Base-by-base conservation (phyloP, 2,797 vertebrate genomes). In the Furcifer pardalis region DNA sequence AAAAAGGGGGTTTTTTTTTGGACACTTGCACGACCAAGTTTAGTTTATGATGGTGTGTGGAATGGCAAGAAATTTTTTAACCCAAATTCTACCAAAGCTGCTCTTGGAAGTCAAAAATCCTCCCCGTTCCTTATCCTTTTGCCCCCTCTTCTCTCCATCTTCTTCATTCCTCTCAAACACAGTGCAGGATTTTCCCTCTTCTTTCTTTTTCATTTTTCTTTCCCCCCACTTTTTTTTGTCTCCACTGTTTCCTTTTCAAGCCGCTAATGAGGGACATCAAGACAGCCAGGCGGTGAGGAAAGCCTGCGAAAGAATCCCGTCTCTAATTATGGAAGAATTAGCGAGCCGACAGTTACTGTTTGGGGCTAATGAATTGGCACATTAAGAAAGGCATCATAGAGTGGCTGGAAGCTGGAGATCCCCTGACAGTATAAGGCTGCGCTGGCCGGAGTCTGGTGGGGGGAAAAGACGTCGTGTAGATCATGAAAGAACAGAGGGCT, bases 291-390 rank as follows among this genome's bases (percentile, higher is more conserved):
- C 81, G 1, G 85, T 88, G 83, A 32, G 0, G 35, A 88, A 82
- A 40, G 79, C 68, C 84, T 88, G 86, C 88, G 84, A 83, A 92
- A 91, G 89, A 92, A 92, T 90, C 79, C 92, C 79, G 91, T 91
- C 91, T 88, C 92, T 93, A 94, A 94, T 93, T 94, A 94, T 81
- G 84, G 91, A 91, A 89, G 93, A 94, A 95, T 94, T 93, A 94
- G 92, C 79, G 65, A 91, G 89, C 92, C 92, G 91, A 91, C 93
- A 94, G 92, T 91, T 91, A 92, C 89, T 93, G 91, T 93, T 94
- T 90, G 91, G 91, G 35, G 87, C 89, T 94, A 94, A 94, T 94
- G 92, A 95, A 93, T 82, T 91, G 94, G 90, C 92, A 92, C 89
- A 93, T 93, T 93, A 92, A 90, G 89, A 84, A 86, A 89, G 90